Base-by-base conservation (phyloP, 2,797 vertebrate genomes). In the Astyanax mexicanus region DNA sequence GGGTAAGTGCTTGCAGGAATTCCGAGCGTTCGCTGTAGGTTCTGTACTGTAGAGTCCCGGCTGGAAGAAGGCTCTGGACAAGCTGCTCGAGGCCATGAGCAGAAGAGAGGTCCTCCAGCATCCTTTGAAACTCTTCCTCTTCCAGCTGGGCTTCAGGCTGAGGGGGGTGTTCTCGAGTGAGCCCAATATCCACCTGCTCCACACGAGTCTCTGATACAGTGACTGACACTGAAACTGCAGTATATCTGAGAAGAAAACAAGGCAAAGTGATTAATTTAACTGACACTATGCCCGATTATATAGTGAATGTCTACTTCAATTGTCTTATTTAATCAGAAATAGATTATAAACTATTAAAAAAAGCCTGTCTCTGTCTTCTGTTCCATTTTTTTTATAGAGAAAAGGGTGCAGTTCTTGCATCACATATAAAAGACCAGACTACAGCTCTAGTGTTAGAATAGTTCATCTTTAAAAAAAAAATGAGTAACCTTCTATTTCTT, bases 71-170 rank as follows among this genome's bases (percentile, higher is more conserved):
- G 68, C 84, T 91, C 35, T 85, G 90, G 77, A 98, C 86, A 25
- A 98, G 83, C 77, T 66, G 71, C 72, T 97, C 93, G 85, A 98
- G 88, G 44, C 94, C 95, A 0, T 92, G 89, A 85, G 94, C 95
- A 0, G 91, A 84, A 13, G 97, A 97, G 0, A 99, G 93, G 17
- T 95, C 88, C 75, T 95, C 97, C 74, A 99, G 95, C 52, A 98
- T 86, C 15, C 81, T 92, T 84, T 94, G 88, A 86, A 99, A 96
- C 75, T 94, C 93, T 81, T 90, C 94, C 75, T 94, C 92, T 0
- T 80, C 40, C 38, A 12, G 11, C 84, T 92, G 9, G 94, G 92
- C 83, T 93, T 93, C 0, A 86, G 89, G 6, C 84, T 83, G 51
- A 84, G 80, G 13, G 62, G 61, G 7, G 89, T 86, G 0, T 87